Evolutionary conservation across 2,797 vertebrate species (phyloP), one percentile per base, ranked within the genome.

Genomic region (Ibycter americanus): DNA sequence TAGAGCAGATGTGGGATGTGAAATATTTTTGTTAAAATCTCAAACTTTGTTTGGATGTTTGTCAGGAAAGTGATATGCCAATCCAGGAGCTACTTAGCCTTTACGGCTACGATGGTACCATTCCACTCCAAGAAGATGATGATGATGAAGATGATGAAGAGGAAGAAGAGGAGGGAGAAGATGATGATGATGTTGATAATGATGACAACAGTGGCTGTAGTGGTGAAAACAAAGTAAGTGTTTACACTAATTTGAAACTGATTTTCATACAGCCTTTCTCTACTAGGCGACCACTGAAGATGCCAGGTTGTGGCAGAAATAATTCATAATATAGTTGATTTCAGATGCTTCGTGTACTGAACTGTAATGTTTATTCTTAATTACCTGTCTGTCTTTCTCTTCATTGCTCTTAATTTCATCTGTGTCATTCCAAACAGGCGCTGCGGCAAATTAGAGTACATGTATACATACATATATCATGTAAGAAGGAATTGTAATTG

Each of bases 41-140:
- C 38, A 17, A 23, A 13, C 47, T 89, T 19, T 82, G 31, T 54
- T 67, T 87, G 94, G 58, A 2, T 74, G 27, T 51, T 81, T 29
- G 7, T 63, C 86, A 99, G 99, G 99, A 99, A 90, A 99, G 99
- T 7, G 99, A 99, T 81, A 99, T 99, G 99, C 99, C 99, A 70
- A 99, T 99, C 97, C 99, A 99, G 90, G 99, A 99, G 96, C 98
- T 99, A 62, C 98, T 99, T 76, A 99, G 98, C 95, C 98, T 99
- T 78, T 99, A 99, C 8, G 99, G 99, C 89, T 99, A 99, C 73
- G 98, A 99, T 12, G 98, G 98, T n/a, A 98, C 98, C 90, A 98
- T 99, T 65, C 99, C 98, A 71, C 98, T 99, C 71, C 99, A 99
- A 82, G 99, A 99, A 74, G 99, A 99, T 51, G 99, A 99, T 40